Evolutionary conservation across 2,888 invertebrate genomes (phyloP), one percentile per base, ranked within the genome.

Genomic region (Pantelozetes paolii): DNA sequence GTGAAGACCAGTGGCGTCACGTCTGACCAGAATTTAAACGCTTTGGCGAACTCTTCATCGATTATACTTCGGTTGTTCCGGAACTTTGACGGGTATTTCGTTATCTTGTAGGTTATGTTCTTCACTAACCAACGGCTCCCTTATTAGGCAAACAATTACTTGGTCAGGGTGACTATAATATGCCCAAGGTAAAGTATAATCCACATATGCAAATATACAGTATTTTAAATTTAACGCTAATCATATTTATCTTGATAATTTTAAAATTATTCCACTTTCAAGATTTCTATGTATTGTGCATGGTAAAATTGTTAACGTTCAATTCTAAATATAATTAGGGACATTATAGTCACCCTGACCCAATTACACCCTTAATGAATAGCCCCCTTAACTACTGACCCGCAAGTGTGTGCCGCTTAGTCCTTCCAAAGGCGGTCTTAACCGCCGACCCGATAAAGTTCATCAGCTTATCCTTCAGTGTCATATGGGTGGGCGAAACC

Each of bases 101-200:
- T 67, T 67, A 67, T 67, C 67, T 67, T 67, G 40, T 67, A 67
- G 1, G 67, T 67, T 8, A 67, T 42, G 42, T 67, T 42, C 5
- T n/a, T 36, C 1, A 42, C 2, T 23, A 9, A 20, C 67, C 67
- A 67, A n/a, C 67, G 40, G 15, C 67, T 67, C 9, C 67, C 67
- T 67, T 2, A 26, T 13, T 45, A 45, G 6, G 5, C 23, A 54
- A 23, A 8, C 20, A 2, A 48, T 18, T n/a, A n/a, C 45, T 8
- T n/a, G 48, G n/a, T 48, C 6, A n/a, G 6, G 15, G 13, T 13
- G 20, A 48, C 5, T 20, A 48, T n/a, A 48, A 45, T 45, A 40
- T 40, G 40, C 6, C 40, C 40, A 40, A 40, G 40, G 40, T n/a
- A n/a, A n/a, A n/a, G n/a, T n/a, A 36, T 8, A 36, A 36, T 8